Conservation (phyloP, 2,888 invertebrate genomes). For the Chloroclysta siterata region DNA sequence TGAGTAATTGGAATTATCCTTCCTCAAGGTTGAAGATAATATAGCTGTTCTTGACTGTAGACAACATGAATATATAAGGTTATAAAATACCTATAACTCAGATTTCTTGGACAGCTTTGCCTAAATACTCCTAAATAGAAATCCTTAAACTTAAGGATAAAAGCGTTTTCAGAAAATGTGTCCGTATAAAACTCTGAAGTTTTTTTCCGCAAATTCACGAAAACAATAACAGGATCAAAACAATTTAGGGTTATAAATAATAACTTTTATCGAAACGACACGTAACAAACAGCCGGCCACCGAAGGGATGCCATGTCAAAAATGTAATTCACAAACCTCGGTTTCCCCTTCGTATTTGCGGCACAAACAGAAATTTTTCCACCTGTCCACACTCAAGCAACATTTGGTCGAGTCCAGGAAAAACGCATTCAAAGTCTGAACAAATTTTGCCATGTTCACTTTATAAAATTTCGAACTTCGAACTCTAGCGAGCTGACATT, state of each 20-base stretch:
- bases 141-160: neutral
- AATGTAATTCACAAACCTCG: slow-evolving; percentile 59
- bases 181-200: too few species aligned
- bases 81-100: neutral
- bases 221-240: slow-evolving; percentile 30
- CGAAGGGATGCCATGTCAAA: slow-evolving; percentile 26
- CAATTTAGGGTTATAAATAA: slow-evolving; percentile 37
- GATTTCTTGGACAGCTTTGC: neutral
- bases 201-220: neutral
- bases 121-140: neutral
- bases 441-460: slow-evolving; percentile 65
- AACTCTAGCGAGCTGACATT: slow-evolving; percentile 14
- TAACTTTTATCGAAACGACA: slow-evolving; percentile 34
- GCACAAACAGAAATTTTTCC: slow-evolving; percentile 77
- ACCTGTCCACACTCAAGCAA: slow-evolving; percentile 70
- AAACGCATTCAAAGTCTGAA: slow-evolving; percentile 72
- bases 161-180: neutral
- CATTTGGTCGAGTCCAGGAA: slow-evolving; percentile 73
- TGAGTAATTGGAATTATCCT: slow-evolving; percentile 19
- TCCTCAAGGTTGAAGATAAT: slow-evolving; percentile 20
- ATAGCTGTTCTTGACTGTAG: slow-evolving; percentile 4
- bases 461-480: slow-evolving; percentile 11
- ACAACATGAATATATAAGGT: neutral
- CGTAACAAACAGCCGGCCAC: slow-evolving; percentile 20
- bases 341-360: slow-evolving; percentile 66